These are phyloP conservation scores for Eutolmus rufibarbis DNA, from an alignment of 2,888 invertebrate genomes.

Conservation along the genomic window DNA sequence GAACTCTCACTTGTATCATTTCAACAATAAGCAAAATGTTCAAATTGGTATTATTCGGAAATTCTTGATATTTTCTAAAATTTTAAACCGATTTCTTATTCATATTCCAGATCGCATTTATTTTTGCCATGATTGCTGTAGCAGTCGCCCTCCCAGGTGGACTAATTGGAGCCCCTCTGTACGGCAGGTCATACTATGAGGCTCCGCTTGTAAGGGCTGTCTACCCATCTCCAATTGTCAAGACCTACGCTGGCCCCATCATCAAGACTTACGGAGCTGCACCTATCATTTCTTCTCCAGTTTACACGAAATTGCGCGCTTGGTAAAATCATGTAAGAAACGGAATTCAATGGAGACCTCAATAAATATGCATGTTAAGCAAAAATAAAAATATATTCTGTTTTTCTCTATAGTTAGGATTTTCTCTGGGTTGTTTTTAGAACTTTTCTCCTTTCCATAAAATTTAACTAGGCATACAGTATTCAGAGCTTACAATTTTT, in stretches of 20 bases:
- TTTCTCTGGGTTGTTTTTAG: neutral
- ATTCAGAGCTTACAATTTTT: too few relatives aligned
- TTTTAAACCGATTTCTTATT: neutral
- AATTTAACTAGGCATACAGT: neutral
- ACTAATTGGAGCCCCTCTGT: neutral
- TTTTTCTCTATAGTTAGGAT: neutral
- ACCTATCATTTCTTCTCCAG: neutral
- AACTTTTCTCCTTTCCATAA: neutral
- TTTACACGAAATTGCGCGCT: neutral
- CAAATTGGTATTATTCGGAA: neutral
- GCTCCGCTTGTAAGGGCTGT: neutral
- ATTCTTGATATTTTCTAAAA: neutral
- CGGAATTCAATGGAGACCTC: neutral
- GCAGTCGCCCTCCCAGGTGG: neutral
- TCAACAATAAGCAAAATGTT: neutral
- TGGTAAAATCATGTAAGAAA: neutral
- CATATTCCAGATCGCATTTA: neutral
- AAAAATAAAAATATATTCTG: neutral
- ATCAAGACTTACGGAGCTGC: neutral
- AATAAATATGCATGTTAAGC: neutral
- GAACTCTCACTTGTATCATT: neutral
- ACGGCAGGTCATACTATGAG: neutral
- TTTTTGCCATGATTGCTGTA: neutral
- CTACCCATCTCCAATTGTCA: neutral
- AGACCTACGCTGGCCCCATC: neutral